These are phyloP conservation scores for Sylvicola fuscatus DNA, from an alignment of 2,888 invertebrate species.

Conservation along the genomic window DNA sequence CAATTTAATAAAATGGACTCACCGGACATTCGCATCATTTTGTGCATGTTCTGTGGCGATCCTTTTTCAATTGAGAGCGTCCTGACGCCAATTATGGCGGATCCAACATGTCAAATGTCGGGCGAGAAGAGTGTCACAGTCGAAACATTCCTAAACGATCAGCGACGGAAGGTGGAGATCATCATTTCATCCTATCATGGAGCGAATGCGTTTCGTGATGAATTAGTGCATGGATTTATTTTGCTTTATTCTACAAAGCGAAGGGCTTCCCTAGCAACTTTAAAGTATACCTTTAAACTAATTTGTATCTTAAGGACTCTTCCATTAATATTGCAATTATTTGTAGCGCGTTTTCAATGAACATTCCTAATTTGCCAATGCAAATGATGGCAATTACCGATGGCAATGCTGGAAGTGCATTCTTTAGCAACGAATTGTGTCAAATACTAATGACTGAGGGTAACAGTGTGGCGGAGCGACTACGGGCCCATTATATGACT, in stretches of 20 bases:
- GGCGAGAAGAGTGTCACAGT: constrained; percentile 75
- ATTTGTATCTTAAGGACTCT: constrained; percentile 1
- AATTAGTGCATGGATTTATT: constrained; percentile 86
- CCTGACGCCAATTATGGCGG: constrained; percentile 65
- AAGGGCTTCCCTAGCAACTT: constrained; percentile 80
- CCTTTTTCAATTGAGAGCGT: constrained; percentile 80
- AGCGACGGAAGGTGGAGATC: constrained; percentile 73
- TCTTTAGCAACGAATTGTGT: constrained; percentile 75
- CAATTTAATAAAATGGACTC: constrained; percentile 23
- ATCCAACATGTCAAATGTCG: constrained; percentile 69
- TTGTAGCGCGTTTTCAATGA: constrained; percentile 74
- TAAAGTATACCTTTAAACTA: constrained; percentile 37
- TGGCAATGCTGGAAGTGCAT: constrained; percentile 70
- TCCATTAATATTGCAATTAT: neutral
- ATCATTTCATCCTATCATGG: constrained; percentile 89
- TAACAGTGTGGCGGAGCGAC: constrained; percentile 73
- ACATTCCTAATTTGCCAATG: constrained; percentile 79
- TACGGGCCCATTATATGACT: constrained; percentile 83
- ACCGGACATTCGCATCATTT: constrained; percentile 48
- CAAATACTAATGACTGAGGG: constrained; percentile 86
- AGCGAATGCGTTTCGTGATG: constrained; percentile 77
- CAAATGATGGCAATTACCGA: constrained; percentile 90
- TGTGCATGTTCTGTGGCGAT: constrained; percentile 95
- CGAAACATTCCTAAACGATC: constrained; percentile 81
- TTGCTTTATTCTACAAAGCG: constrained; percentile 87